Conservation (phyloP, 2,797 vertebrate genomes). For the Picus viridis region DNA sequence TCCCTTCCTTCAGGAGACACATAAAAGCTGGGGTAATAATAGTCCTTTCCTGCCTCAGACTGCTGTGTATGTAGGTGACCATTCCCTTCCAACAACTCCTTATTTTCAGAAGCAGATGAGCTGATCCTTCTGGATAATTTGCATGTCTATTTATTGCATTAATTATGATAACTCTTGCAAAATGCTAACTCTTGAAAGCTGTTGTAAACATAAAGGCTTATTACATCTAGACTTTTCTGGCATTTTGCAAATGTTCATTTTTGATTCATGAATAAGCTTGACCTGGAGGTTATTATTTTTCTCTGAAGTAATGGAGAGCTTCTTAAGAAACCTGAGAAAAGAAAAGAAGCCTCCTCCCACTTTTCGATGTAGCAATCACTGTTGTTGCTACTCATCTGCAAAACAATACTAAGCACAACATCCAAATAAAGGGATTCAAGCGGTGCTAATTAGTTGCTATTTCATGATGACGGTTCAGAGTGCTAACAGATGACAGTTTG, state of each 20-base stretch:
- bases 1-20: constrained; percentile 28
- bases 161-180: constrained; percentile 49
- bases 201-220: constrained; percentile 57
- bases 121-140: constrained; percentile 1
- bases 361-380: constrained; percentile 24
- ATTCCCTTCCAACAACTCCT: neutral
- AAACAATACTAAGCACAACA: neutral
- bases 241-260: constrained; percentile 55
- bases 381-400: constrained; percentile 16
- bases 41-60: neutral
- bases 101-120: neutral
- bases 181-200: constrained; percentile 52
- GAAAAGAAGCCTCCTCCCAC: constrained; percentile 28
- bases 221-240: constrained; percentile 17
- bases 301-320: constrained; percentile 3
- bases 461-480: neutral
- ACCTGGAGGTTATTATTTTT: constrained; percentile 22
- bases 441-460: neutral
- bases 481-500: constrained; percentile 19
- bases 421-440: neutral
- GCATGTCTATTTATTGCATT: constrained; percentile 39
- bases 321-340: constrained; percentile 11
- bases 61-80: neutral
- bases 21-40: neutral
- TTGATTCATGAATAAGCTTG: constrained; percentile 51